These are phyloP conservation scores for Patiria pectinifera DNA, from an alignment of 53 echinoderm and acorn worm species.

Conservation along the genomic window DNA sequence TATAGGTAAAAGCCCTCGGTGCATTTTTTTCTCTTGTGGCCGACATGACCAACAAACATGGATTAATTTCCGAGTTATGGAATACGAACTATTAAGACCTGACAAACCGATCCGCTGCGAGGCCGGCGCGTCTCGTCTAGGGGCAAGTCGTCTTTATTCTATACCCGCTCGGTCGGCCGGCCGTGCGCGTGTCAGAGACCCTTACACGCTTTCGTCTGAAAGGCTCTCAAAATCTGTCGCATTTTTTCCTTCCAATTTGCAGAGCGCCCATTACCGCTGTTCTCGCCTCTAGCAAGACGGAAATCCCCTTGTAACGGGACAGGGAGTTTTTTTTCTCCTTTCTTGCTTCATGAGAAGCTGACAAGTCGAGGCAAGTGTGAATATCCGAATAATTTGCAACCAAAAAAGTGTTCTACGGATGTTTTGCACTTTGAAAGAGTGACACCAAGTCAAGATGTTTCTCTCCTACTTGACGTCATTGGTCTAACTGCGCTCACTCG, in stretches of 20 bases:
- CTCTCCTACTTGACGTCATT: too few relatives aligned
- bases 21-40: background rate
- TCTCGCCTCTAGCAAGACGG: slow-evolving; percentile 32
- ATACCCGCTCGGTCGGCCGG: background rate
- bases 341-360: too few relatives aligned
- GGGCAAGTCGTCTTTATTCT: too few relatives aligned
- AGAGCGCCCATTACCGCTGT: slow-evolving; percentile 24
- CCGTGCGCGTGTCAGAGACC: background rate
- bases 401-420: too few relatives aligned
- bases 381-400: too few relatives aligned
- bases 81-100: slow-evolving; percentile 13
- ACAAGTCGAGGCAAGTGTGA: too few relatives aligned
- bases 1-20: background rate
- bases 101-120: background rate
- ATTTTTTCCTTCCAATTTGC: slow-evolving; percentile 24
- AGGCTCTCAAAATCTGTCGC: background rate
- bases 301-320: slow-evolving; percentile 23
- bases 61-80: slow-evolving; percentile 39
- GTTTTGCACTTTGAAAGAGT: too few relatives aligned
- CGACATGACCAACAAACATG: background rate
- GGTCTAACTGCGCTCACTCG: too few relatives aligned
- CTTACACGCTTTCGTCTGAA: background rate
- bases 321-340: background rate
- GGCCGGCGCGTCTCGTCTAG: background rate
- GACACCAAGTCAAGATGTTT: too few relatives aligned